Conservation (phyloP, 2,113 vertebrate species). For the Macquaria ambigua region DNA sequence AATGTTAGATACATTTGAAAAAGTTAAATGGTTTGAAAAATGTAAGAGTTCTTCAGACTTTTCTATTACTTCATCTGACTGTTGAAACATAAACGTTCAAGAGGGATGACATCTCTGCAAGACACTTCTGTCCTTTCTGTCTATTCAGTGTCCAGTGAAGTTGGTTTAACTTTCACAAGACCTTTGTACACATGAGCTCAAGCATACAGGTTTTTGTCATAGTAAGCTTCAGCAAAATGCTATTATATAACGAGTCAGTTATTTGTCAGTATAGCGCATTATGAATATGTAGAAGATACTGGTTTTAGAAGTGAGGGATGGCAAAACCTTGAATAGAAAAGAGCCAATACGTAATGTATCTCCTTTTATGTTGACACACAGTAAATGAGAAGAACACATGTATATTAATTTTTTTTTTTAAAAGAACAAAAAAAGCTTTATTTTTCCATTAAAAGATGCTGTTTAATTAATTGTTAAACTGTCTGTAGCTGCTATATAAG, state of each 20-base stretch:
- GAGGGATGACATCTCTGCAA: conserved; percentile 1
- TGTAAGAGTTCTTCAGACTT: background rate
- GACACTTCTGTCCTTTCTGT: background rate
- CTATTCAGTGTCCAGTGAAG: background rate
- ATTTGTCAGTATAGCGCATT: background rate
- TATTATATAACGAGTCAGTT: background rate
- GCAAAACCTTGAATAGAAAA: background rate
- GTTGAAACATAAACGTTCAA: conserved; percentile 1
- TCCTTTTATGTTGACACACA: conserved; percentile 9
- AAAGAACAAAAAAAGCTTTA: background rate
- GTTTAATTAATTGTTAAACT: conserved; percentile 29
- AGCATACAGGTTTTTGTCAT: background rate
- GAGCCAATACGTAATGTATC: background rate
- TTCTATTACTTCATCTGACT: background rate
- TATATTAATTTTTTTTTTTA: conserved; percentile 16
- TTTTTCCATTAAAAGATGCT: conserved; percentile 16
- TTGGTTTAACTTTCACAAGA: background rate
- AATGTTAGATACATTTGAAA: conserved; percentile 9
- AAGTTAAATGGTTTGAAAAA: background rate
- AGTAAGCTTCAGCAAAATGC: background rate
- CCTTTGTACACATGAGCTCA: background rate
- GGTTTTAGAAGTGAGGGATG: background rate
- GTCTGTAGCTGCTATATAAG: background rate
- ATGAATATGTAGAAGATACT: background rate
- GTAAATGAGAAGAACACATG: conserved; percentile 12